Percentiles rank a stretch among this genome's conserved stretches.
These are phyloP conservation scores for Pseudotriccus pelzelni DNA, from an alignment of 2,797 vertebrate genomes.

Conservation along the genomic window DNA sequence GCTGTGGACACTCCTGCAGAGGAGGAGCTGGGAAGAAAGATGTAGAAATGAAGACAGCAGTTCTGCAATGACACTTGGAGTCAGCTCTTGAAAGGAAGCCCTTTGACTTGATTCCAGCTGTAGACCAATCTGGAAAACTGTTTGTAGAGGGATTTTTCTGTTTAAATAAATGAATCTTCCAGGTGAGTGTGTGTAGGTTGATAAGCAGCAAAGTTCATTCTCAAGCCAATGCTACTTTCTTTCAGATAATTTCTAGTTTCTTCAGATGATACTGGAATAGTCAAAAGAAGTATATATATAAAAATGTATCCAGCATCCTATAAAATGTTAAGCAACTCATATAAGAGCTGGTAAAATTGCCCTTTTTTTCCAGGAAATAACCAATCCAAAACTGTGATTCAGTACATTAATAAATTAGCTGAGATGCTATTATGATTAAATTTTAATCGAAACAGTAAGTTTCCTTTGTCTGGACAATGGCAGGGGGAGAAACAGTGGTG, in stretches of 20 bases:
- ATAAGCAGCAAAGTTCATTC: neutral
- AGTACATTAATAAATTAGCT: neutral
- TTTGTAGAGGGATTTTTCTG: neutral
- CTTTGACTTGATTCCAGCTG: neutral
- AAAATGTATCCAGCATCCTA: neutral
- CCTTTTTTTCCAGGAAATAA: neutral
- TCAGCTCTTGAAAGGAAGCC: neutral
- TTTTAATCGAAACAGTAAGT: neutral
- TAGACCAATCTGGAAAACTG: neutral
- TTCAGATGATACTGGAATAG: neutral
- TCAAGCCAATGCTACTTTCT: neutral
- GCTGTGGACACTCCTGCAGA: neutral
- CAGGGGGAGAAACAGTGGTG: neutral
- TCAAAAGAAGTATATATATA: neutral
- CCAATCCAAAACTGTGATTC: neutral
- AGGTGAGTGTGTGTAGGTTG: neutral
- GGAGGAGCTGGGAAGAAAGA: neutral
- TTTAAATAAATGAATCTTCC: neutral
- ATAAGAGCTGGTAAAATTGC: neutral
- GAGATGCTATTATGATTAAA: neutral
- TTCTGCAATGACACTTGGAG: neutral
- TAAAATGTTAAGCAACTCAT: neutral
- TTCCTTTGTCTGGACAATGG: neutral
- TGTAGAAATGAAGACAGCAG: neutral
- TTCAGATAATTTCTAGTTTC: neutral